phyloP scores from a whole-genome alignment of 2,113 vertebrate species.

The Myotis lucifugus region DNA sequence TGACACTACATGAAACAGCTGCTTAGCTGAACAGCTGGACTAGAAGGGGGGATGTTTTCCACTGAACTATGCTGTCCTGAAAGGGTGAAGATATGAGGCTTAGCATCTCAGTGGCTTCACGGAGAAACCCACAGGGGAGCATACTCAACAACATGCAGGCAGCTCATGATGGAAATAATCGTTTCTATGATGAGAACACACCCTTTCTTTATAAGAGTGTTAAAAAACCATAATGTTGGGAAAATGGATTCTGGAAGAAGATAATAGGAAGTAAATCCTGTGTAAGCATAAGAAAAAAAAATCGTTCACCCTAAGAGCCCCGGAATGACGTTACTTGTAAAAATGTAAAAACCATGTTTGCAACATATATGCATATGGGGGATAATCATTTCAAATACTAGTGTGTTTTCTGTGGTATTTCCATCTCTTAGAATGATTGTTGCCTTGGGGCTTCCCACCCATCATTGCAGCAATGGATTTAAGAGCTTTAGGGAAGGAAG shows the following conservation, averaged over 20 bases:
- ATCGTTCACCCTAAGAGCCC: background rate
- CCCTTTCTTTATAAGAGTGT: background rate
- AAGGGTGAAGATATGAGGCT: background rate
- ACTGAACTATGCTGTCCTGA: background rate
- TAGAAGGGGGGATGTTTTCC: background rate
- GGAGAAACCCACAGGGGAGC: background rate
- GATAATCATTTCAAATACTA: slow-evolving; percentile 2
- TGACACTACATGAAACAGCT: background rate
- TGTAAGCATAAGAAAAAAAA: background rate
- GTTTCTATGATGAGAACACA: background rate
- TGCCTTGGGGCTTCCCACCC: background rate
- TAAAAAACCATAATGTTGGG: background rate
- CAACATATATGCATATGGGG: background rate
- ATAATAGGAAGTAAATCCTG: background rate
- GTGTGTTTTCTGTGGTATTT: background rate
- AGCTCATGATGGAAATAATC: background rate
- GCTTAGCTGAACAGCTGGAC: background rate
- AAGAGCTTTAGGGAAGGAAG: background rate
- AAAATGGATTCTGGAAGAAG: background rate
- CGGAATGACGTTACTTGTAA: background rate
- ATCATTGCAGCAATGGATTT: background rate
- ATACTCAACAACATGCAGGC: background rate
- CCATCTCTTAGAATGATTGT: background rate
- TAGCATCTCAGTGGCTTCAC: background rate
- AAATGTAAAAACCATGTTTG: background rate